Conservation (phyloP, 2,888 invertebrate genomes). For the Dolichopus griseipennis region DNA sequence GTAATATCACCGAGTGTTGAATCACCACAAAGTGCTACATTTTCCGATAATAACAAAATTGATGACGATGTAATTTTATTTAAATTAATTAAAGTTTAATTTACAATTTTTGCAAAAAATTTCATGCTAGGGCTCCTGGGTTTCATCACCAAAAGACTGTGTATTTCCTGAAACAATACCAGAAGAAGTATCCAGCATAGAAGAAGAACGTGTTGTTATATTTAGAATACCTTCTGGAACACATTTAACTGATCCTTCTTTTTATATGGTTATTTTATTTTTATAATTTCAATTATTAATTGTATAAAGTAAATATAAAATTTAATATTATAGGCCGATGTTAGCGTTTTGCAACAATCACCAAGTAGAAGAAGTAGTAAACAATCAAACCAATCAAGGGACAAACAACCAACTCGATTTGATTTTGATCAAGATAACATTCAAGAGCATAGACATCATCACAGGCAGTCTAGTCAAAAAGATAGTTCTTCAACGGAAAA, state of each 20-base stretch:
- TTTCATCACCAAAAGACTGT: slow-evolving; percentile 79
- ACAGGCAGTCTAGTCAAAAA: slow-evolving; percentile 33
- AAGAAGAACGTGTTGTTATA: slow-evolving; percentile 86
- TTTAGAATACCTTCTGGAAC: slow-evolving; percentile 73
- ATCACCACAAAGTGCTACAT: slow-evolving; percentile 38
- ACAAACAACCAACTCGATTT: slow-evolving; percentile 38
- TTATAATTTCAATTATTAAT: background rate
- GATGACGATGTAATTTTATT: slow-evolving; percentile 37
- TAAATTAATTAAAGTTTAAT: background rate
- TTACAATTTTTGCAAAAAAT: background rate
- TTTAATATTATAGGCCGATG: slow-evolving; percentile 54
- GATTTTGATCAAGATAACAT: slow-evolving; percentile 38
- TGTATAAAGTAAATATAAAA: background rate
- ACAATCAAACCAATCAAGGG: slow-evolving; percentile 37
- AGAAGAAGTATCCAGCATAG: slow-evolving; percentile 85
- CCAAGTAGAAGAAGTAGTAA: slow-evolving; percentile 41
- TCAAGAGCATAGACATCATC: slow-evolving; percentile 39
- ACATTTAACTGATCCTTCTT: slow-evolving; percentile 64
- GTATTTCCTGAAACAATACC: slow-evolving; percentile 87
- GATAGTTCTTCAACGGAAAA: slow-evolving; percentile 61
- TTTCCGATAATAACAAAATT: slow-evolving; percentile 37
- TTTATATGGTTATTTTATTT: slow-evolving; percentile 57
- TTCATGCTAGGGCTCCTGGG: slow-evolving; percentile 56
- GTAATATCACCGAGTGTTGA: slow-evolving; percentile 39
- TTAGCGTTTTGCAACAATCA: slow-evolving; percentile 61